A percentile compares a stretch with the other conserved stretches of the same genome.
Evolutionary conservation across 2,113 vertebrate genomes (phyloP).

Genomic region (Poicephalus meyeri): DNA sequence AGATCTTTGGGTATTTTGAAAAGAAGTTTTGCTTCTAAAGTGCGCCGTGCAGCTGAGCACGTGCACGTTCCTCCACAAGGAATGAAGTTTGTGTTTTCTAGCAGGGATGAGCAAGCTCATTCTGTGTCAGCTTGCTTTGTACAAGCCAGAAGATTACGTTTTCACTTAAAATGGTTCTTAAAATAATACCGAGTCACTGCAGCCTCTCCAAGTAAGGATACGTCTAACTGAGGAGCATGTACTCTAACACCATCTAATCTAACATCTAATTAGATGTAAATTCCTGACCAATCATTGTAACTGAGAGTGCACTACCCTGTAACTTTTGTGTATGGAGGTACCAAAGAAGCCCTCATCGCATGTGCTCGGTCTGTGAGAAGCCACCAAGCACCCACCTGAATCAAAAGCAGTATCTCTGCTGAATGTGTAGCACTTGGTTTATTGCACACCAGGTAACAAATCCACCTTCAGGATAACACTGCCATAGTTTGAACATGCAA

Average conservation of each 20-base stretch:
- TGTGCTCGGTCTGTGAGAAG: background rate
- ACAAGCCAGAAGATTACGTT: background rate
- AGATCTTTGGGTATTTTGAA: background rate
- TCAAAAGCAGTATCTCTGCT: background rate
- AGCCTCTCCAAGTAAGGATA: conserved; percentile 20
- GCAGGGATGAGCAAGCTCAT: background rate
- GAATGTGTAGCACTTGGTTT: background rate
- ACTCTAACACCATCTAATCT: background rate
- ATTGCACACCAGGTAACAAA: background rate
- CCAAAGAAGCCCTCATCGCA: background rate
- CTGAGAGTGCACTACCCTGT: background rate
- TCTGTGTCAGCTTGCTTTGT: background rate
- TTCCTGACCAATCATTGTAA: background rate
- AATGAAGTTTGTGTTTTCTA: background rate
- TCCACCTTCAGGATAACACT: background rate
- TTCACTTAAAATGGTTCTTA: background rate
- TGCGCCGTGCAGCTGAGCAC: background rate
- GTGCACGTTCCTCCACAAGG: background rate
- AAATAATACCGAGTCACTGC: background rate
- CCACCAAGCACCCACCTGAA: background rate
- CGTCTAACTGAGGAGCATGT: background rate
- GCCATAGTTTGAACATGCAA: background rate
- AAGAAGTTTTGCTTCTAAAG: background rate
- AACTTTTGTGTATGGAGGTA: background rate
- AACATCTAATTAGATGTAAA: background rate